Percentiles rank a stretch among this genome's conserved stretches.
phyloP scores from a whole-genome alignment of 2,797 vertebrate genomes.

The Dipus sagitta region DNA sequence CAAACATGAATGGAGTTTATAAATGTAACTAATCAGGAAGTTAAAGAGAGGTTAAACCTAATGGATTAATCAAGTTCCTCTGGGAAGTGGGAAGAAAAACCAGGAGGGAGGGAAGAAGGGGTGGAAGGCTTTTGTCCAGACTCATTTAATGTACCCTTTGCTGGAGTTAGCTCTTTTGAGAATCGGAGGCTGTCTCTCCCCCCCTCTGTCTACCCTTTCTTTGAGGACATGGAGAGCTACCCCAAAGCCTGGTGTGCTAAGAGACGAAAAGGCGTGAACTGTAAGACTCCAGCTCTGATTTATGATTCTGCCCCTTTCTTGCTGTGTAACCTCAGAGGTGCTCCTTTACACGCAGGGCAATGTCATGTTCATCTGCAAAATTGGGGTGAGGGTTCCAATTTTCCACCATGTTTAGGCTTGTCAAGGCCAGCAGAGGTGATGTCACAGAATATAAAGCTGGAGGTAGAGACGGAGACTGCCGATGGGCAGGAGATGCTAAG shows the following conservation, averaged over 20 bases:
- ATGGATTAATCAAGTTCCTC: slow-evolving; percentile 86
- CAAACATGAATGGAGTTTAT: slow-evolving; percentile 88
- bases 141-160: background rate
- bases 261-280: background rate
- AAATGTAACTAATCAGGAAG: slow-evolving; percentile 89
- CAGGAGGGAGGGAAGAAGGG: slow-evolving; percentile 24
- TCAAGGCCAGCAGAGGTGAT: background rate
- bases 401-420: background rate
- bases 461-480: background rate
- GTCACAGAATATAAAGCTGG: background rate
- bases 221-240: background rate
- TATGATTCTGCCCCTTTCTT: background rate
- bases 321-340: background rate
- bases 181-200: background rate
- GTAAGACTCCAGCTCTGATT: background rate
- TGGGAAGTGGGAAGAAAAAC: slow-evolving; percentile 55
- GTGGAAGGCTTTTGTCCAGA: slow-evolving; percentile 55
- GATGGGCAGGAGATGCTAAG: background rate
- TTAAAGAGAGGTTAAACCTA: slow-evolving; percentile 89
- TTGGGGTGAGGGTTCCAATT: background rate
- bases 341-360: background rate
- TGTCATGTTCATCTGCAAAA: background rate
- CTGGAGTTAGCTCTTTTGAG: background rate
- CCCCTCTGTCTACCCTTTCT: background rate
- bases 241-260: background rate